Evolutionary conservation across 2,888 invertebrate species (phyloP), one percentile per base, ranked within the genome.

Genomic region (Norana najaformis): DNA sequence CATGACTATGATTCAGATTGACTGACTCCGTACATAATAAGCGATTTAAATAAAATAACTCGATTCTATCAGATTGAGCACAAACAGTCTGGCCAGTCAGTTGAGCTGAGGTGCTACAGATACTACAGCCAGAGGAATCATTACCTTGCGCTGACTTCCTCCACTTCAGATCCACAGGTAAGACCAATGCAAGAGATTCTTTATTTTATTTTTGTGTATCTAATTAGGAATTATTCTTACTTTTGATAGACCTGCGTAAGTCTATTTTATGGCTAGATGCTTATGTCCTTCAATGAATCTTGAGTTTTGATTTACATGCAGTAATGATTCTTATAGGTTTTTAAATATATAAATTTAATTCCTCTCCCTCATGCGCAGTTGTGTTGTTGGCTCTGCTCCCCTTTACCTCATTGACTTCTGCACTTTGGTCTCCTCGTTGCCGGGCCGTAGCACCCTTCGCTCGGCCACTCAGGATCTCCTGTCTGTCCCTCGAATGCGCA

Each of bases 121-220:
- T 91, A 92, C 82, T 91, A 91, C 90, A 92, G 92, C 47, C 82
- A 83, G 18, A 90, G 83, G 23, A 83, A 90, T 36, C 34, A 83
- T n/a, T 92, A 89, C 94, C 96, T 98, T 18, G 97, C 97, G 93
- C 96, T 98, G n/a, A 96, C 96, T 13, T 98, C 98, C 0, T 97
- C 97, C 91, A 98, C 98, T 0, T 13, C 36, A 16, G 83, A 90
- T 41, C 89, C 89, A 89, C n/a, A 41, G 89, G 89, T 90, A n/a
- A 1, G 69, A 69, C 69, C n/a, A 69, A 11, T n/a, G n/a, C n/a
- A 30, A 69, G 30, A 69, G n/a, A 69, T 69, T 69, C 47, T 16
- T 30, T 30, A 23, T 53, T 69, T 47, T 23, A 1, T 23, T 47
- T 47, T 47, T 41, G 1, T 41, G 1, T 47, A 47, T 47, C n/a